A percentile compares a stretch with the other conserved stretches of the same genome.
Evolutionary conservation across 2,797 vertebrate species (phyloP).

Genomic region (Hippocampus kuda): DNA sequence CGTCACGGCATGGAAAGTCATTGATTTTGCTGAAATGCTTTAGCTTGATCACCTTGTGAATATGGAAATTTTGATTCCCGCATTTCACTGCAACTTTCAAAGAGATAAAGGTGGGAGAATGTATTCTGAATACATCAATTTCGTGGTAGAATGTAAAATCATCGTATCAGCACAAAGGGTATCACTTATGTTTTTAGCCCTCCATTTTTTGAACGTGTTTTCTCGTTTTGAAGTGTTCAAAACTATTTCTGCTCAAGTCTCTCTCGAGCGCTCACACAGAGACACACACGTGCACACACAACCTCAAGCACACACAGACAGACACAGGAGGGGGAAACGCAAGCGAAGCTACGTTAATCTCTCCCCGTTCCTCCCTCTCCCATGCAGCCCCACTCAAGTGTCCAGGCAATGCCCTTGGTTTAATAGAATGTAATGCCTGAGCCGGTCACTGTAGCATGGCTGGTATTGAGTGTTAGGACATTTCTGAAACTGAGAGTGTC

Average conservation of each 20-base stretch:
- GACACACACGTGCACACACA: not conserved
- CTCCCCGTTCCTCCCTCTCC: conserved; percentile 40
- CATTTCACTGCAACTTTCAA: too few relatives aligned
- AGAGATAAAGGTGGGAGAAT: too few relatives aligned
- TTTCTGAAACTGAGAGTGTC: conserved; percentile 41
- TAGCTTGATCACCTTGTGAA: too few relatives aligned
- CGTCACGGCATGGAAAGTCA: too few relatives aligned
- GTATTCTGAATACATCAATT: too few relatives aligned
- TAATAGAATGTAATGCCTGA: conserved; percentile 57
- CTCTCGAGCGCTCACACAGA: not conserved
- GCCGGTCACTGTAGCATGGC: conserved; percentile 51
- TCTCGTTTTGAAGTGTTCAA: not conserved
- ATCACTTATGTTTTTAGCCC: conserved; percentile 15
- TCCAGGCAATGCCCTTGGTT: conserved; percentile 52
- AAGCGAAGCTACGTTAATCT: conserved; percentile 40
- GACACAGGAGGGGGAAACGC: conserved; percentile 38
- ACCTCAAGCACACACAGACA: conserved; percentile 19
- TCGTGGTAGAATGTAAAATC: not conserved
- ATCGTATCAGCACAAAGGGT: not conserved
- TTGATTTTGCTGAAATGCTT: too few relatives aligned
- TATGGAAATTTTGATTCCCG: too few relatives aligned
- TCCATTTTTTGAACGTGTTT: conserved; percentile 1
- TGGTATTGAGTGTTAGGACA: conserved; percentile 43
- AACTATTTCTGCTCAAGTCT: not conserved
- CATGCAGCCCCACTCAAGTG: conserved; percentile 46